Evolutionary conservation across 2,113 vertebrate species (phyloP), one percentile per base, ranked within the genome.

Genomic region (Apodemus sylvaticus): DNA sequence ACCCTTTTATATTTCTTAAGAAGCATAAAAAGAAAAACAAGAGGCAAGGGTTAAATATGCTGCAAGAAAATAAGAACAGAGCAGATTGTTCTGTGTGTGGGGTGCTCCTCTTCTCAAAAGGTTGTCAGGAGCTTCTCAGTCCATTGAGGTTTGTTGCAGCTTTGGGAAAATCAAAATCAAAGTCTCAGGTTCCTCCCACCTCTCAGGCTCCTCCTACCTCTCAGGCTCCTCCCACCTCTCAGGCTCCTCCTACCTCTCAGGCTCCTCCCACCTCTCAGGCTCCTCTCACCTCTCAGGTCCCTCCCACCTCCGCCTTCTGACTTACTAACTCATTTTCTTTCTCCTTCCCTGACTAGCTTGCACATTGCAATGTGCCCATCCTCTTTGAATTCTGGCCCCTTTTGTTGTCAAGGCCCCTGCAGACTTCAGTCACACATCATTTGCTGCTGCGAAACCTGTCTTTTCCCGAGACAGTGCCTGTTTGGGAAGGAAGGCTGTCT

Each of bases 81-180:
- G 20, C 13, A 13, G 51, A n/a, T 34, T 17, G 8, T 1, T 12
- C 71, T 1, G 0, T 26, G 66, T 11, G 34, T 13, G 34, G 26
- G 20, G 14, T n/a, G 58, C 9, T n/a, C 19, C 7, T n/a, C 19
- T 58, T 24, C 12, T 12, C 0, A 3, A n/a, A 7, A 8, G 7
- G 5, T 9, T 24, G 34, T 24, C 34, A n/a, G 29, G 22, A 45
- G 22, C 39, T n/a, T 74, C n/a, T 0, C 0, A 1, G 16, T 34
- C 64, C 4, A 0, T 9, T 7, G 17, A 36, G 17, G 77, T 45
- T 24, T 60, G 20, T 3, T 17, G 73, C 0, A 20, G 10, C 0
- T 73, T 31, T 42, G 29, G 51, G 58, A 39, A 76, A 42, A 48
- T 20, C 60, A 66, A 16, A 22, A 34, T 51, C 22, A 4, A 29